A percentile compares a stretch with the other conserved stretches of the same genome.
These are phyloP conservation scores for Varanus salvator DNA, from an alignment of 2,113 vertebrate species.

Conservation along the genomic window DNA sequence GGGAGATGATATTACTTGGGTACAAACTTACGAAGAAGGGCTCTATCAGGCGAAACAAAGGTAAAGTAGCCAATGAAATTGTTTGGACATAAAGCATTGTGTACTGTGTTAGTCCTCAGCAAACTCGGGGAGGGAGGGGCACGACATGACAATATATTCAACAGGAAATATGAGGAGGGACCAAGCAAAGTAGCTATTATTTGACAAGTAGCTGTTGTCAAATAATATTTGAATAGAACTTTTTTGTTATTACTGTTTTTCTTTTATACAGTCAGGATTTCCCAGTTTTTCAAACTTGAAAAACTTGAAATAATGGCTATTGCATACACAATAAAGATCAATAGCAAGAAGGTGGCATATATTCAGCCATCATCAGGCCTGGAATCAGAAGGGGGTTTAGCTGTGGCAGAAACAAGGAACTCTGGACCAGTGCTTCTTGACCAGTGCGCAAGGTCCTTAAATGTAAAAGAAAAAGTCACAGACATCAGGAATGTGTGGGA, in stretches of 20 bases:
- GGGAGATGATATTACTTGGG: conserved; percentile 85
- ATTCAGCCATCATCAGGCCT: not conserved
- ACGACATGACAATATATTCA: not conserved
- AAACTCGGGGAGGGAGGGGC: not conserved
- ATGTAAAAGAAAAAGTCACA: too few relatives aligned
- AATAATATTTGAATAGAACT: not conserved
- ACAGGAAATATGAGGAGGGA: not conserved
- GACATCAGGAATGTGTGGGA: too few relatives aligned
- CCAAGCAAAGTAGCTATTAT: not conserved
- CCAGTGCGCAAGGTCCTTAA: too few relatives aligned
- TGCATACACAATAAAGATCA: not conserved
- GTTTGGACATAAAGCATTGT: not conserved
- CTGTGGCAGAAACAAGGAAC: too few relatives aligned
- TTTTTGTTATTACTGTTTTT: not conserved
- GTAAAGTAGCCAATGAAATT: conserved; percentile 68
- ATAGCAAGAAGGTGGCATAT: not conserved
- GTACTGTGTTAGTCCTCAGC: not conserved
- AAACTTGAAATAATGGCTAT: not conserved
- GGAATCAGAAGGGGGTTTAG: too few relatives aligned
- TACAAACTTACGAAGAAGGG: conserved; percentile 85
- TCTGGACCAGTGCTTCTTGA: too few relatives aligned
- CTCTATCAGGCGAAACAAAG: conserved; percentile 79
- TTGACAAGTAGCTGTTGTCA: not conserved
- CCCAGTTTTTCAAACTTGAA: not conserved
- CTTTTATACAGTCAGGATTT: not conserved